A percentile compares a stretch with the other conserved stretches of the same genome.
phyloP scores from a whole-genome alignment of 2,797 vertebrate genomes.

The Hapalemur alaotrensis region DNA sequence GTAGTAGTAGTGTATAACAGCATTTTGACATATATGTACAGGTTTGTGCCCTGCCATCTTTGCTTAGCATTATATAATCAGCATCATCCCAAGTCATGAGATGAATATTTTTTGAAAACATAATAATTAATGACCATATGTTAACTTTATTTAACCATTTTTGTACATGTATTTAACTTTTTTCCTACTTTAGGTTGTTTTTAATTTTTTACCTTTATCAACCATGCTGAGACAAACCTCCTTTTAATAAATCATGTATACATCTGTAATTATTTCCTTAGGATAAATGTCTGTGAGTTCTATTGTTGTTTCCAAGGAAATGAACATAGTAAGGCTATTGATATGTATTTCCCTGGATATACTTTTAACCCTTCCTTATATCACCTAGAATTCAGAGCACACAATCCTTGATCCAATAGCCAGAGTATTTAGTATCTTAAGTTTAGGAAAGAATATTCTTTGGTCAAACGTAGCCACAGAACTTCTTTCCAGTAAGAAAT shows the following conservation, averaged over 20 bases:
- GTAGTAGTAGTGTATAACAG: neutral
- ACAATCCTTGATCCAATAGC: neutral
- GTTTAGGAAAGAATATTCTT: neutral
- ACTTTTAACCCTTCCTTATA: neutral
- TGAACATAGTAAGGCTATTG: neutral
- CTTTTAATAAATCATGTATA: neutral
- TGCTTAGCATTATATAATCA: neutral
- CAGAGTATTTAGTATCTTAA: neutral
- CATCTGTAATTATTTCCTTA: neutral
- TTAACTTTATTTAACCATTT: neutral
- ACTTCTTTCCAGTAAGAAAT: neutral
- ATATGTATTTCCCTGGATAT: neutral
- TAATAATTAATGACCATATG: neutral
- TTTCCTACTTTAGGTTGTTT: neutral
- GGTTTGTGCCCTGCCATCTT: neutral
- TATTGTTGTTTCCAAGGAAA: neutral
- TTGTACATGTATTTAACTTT: neutral
- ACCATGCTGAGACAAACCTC: neutral
- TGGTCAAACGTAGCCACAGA: neutral
- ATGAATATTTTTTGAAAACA: neutral
- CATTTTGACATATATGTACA: neutral
- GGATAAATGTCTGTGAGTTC: neutral
- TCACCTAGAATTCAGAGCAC: neutral
- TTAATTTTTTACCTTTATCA: neutral
- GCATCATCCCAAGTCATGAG: neutral